Percentiles rank a stretch among this genome's conserved stretches.
Evolutionary conservation across 2,797 vertebrate genomes (phyloP).

Genomic region (Lophius americanus): DNA sequence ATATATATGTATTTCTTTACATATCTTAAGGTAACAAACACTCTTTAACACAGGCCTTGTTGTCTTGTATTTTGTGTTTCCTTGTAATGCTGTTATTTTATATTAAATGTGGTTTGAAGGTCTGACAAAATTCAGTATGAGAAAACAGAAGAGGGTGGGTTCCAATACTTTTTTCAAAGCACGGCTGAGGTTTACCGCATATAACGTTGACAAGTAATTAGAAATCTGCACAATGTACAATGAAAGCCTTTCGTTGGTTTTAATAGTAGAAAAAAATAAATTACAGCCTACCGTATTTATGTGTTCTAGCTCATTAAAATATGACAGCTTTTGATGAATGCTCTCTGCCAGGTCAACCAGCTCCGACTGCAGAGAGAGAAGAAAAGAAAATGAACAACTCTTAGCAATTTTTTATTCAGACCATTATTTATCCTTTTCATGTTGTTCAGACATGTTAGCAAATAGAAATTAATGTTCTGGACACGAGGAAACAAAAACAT

Average conservation of each 20-base stretch:
- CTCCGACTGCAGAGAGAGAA: slow-evolving; percentile 84
- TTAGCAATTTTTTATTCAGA: slow-evolving; percentile 10
- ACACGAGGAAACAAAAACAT: not conserved
- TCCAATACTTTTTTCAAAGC: no score
- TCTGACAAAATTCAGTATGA: no score
- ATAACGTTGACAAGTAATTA: not conserved
- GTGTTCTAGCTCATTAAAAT: slow-evolving; percentile 97
- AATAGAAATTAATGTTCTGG: not conserved
- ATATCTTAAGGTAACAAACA: not conserved
- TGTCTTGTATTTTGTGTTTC: no score
- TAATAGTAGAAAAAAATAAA: not conserved
- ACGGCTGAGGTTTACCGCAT: no score
- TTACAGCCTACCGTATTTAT: slow-evolving; percentile 89
- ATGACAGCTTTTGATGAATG: slow-evolving; percentile 98
- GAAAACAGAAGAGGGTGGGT: no score
- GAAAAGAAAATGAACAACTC: slow-evolving; percentile 24
- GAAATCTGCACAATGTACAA: not conserved
- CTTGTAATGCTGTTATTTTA: no score
- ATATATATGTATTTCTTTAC: no score
- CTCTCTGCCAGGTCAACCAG: slow-evolving; percentile 95
- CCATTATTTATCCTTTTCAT: slow-evolving; percentile 10
- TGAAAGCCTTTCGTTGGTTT: not conserved
- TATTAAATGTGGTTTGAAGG: no score
- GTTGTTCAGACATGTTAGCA: slow-evolving; percentile 1
- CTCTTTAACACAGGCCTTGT: not conserved